These are phyloP conservation scores for Phyllostomus discolor DNA, from an alignment of 2,113 vertebrate genomes.

Conservation along the genomic window DNA sequence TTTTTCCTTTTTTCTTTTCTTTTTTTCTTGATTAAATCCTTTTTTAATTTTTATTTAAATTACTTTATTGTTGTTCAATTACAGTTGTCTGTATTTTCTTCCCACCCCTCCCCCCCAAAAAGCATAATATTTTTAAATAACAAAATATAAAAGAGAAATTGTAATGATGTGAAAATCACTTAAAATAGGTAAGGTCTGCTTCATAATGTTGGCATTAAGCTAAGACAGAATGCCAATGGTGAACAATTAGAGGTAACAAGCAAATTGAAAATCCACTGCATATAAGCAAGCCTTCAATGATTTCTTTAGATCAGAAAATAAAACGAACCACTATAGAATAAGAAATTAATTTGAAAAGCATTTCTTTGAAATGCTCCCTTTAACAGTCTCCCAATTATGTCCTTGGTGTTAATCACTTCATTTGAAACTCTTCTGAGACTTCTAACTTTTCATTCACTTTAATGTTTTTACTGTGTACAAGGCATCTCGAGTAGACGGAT, in stretches of 20 bases:
- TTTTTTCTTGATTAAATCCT: too few relatives aligned
- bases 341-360: not conserved
- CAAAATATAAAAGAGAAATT: not conserved
- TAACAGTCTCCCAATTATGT: not conserved
- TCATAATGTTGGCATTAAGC: not conserved
- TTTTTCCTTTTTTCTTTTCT: not conserved
- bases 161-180: not conserved
- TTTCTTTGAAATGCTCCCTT: conserved; percentile 1
- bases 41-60: too few relatives aligned
- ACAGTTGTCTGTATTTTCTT: too few relatives aligned
- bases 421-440: conserved; percentile 9
- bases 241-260: not conserved
- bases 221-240: not conserved
- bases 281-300: not conserved
- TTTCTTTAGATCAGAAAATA: not conserved
- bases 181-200: not conserved
- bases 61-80: too few relatives aligned
- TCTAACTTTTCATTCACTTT: not conserved
- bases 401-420: not conserved
- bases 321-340: not conserved
- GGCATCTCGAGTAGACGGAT: not conserved
- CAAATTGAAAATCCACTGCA: not conserved
- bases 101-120: too few relatives aligned
- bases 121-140: not conserved
- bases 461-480: not conserved